Evolutionary conservation across 2,797 vertebrate species (phyloP), one percentile per base, ranked within the genome.

Genomic region (Sebastes vulpes): DNA sequence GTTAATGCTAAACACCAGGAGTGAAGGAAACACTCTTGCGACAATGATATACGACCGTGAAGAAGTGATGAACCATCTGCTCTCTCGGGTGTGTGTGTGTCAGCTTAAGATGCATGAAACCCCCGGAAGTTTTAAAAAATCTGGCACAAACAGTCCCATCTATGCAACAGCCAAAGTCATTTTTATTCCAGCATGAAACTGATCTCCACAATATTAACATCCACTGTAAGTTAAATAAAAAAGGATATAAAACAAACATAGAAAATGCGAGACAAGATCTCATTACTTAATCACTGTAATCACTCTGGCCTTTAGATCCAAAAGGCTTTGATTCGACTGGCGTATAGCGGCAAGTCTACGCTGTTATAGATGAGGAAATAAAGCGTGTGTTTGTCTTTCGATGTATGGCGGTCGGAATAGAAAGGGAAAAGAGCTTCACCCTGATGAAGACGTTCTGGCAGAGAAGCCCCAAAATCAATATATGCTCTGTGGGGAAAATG

Each of bases 381-480:
- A 87, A 77, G 60, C 29, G 28, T 18, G 68, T 69, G n/a, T 71
- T 80, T 77, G 72, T 79, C 20, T 78, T 35, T 64, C 57, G 61
- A 71, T 86, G 79, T 72, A 65, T 32, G 76, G 61, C 8, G 70
- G 75, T 81, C 56, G 61, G 54, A 79, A 75, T 20, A 65, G 57
- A 82, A 82, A 72, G 28, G 60, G 67, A 68, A 66, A 66, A 16
- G 70, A 54, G 65, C 48, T 83, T 84, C 71, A 72, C 78, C 70
- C 79, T 85, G 88, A 92, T 90, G 77, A 83, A 91, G 89, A 92
- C 42, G 65, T 89, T 92, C 83, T 82, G 86, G 70, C 75, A 86
- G 83, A 91, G 71, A 88, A 89, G 73, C 80, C 70, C 48, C 46
- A 60, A 88, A 93, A 96, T 94, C 94, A 93, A 95, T 95, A 92